Percentiles rank a stretch among this genome's conserved stretches.
Conservation (phyloP, 2,888 invertebrate species). For the Chrysina gloriosa region DNA sequence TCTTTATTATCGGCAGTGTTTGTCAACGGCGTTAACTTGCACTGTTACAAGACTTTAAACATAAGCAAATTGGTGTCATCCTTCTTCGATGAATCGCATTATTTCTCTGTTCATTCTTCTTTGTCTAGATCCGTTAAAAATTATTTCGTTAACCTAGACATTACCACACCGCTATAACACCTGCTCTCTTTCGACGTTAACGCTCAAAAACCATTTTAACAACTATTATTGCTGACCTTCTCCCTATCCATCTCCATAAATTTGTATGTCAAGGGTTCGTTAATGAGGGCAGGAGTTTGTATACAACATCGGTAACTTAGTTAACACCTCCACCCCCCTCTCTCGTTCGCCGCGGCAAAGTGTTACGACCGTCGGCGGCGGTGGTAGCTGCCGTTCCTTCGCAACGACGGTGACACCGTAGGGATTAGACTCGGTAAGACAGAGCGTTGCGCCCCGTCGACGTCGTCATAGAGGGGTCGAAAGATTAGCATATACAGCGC, state of each 20-base stretch:
- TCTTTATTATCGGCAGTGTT: no score
- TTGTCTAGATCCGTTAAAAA: no score
- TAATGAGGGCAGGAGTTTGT: conserved; percentile 34
- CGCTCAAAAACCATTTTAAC: no score
- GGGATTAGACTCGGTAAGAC: conserved; percentile 38
- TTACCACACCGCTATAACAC: no score
- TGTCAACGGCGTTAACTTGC: no score
- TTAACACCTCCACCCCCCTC: conserved; percentile 20
- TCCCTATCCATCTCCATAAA: conserved; percentile 14
- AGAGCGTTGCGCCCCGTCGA: conserved; percentile 24
- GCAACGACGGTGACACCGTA: conserved; percentile 36
- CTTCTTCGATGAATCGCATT: no score
- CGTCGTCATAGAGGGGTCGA: conserved; percentile 49
- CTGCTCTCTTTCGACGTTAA: no score
- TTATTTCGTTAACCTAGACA: no score
- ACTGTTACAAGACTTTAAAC: no score
- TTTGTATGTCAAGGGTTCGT: conserved; percentile 34
- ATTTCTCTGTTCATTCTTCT: no score
- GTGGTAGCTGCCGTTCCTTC: conserved; percentile 28
- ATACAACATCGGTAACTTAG: conserved; percentile 30
- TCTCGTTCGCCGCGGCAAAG: conserved; percentile 3
- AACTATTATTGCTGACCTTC: no score
- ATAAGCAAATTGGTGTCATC: no score
- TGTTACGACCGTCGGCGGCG: conserved; percentile 33
- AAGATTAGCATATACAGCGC: conserved; percentile 60